A percentile compares a stretch with the other conserved stretches of the same genome.
phyloP scores from a whole-genome alignment of 2,113 vertebrate genomes.

The Ptychochromis oligacanthus region DNA sequence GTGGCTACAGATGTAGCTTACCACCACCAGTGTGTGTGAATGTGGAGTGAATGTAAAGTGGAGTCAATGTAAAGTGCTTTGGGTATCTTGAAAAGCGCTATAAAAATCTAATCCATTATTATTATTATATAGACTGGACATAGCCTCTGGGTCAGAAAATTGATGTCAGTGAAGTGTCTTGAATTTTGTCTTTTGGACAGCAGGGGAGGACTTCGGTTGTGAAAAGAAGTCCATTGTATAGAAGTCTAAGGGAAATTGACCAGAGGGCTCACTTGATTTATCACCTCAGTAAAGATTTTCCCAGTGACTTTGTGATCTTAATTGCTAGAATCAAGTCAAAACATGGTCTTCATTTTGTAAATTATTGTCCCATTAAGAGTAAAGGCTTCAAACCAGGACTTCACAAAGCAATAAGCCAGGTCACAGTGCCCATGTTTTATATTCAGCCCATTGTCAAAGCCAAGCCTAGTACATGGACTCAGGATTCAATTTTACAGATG shows the following conservation, averaged over 20 bases:
- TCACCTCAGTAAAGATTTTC: neutral
- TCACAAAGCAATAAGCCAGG: neutral
- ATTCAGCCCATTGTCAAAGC: neutral
- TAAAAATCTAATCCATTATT: no score
- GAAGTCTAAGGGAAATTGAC: neutral
- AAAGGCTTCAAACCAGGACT: neutral
- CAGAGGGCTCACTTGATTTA: neutral
- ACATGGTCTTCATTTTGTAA: neutral
- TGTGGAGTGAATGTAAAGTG: no score
- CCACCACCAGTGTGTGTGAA: no score
- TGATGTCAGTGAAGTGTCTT: neutral
- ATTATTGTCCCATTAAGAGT: neutral
- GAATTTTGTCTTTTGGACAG: neutral
- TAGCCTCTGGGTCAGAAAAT: neutral
- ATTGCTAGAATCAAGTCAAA: neutral
- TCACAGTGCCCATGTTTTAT: neutral
- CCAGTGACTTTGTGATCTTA: neutral
- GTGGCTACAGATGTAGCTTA: no score
- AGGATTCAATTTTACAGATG: neutral
- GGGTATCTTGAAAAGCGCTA: no score
- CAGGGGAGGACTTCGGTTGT: neutral
- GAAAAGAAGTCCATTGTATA: neutral
- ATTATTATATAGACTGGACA: neutral
- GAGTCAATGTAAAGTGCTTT: no score
- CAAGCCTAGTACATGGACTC: neutral